Conservation (phyloP, 1,140 invertebrate genomes). For the Bombus polaris region DNA sequence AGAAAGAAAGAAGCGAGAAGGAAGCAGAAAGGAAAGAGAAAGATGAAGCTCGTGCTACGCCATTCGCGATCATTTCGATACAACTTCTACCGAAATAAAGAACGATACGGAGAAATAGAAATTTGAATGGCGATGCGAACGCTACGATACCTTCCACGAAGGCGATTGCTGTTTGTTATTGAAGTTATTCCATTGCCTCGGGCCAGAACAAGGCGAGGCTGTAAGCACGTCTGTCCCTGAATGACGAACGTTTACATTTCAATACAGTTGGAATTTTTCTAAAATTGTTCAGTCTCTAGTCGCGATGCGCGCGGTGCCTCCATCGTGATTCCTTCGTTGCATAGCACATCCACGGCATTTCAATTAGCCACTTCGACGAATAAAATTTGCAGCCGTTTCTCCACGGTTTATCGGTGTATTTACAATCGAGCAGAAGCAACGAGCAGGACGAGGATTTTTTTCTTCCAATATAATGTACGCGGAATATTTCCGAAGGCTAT, state of each 20-base stretch:
- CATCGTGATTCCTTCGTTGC: slow-evolving; percentile 47
- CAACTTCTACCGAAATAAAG: background rate
- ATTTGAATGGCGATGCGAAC: background rate
- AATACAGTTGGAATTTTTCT: slow-evolving; percentile 72
- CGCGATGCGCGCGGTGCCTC: slow-evolving; percentile 54
- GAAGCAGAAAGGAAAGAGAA: background rate
- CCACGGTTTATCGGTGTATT: background rate
- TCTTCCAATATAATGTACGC: too few relatives aligned
- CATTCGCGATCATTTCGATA: background rate
- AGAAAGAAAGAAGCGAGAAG: background rate
- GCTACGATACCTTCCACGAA: slow-evolving; percentile 58
- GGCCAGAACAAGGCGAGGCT: slow-evolving; percentile 77
- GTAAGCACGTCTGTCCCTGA: slow-evolving; percentile 70
- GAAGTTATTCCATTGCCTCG: slow-evolving; percentile 79
- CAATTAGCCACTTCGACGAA: slow-evolving; percentile 41
- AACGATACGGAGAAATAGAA: background rate
- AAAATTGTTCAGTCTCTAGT: slow-evolving; percentile 62
- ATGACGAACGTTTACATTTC: slow-evolving; percentile 76
- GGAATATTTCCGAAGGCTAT: too few relatives aligned
- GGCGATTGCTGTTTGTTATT: slow-evolving; percentile 74
- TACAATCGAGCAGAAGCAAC: background rate
- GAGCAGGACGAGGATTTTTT: background rate
- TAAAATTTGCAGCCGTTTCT: slow-evolving; percentile 22
- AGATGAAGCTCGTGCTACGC: too few relatives aligned
- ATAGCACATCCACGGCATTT: slow-evolving; percentile 47